Evolutionary conservation across 2,888 invertebrate genomes (phyloP).

Genomic region (Phania funesta): DNA sequence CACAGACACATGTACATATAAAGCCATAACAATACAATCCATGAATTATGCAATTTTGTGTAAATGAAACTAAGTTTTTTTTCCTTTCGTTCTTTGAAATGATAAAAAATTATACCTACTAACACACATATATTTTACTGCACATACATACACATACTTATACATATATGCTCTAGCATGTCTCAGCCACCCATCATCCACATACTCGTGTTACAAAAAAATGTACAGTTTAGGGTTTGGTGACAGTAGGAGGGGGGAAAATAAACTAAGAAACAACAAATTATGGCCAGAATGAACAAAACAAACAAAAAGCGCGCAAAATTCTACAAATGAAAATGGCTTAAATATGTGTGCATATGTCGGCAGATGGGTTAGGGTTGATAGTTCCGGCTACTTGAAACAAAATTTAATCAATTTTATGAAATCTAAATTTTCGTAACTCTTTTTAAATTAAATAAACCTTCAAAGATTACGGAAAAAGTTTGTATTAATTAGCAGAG

Average conservation of each 20-base stretch:
- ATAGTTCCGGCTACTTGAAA: no score
- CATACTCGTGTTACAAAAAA: slow-evolving; percentile 40
- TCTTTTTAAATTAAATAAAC: no score
- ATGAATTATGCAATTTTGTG: slow-evolving; percentile 67
- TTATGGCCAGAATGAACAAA: not conserved
- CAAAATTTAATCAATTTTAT: no score
- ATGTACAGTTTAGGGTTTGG: slow-evolving; percentile 7
- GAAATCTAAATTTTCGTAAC: no score
- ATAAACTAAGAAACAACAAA: slow-evolving; percentile 21
- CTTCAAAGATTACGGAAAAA: no score
- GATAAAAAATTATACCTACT: slow-evolving; percentile 52
- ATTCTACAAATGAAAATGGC: slow-evolving; percentile 22
- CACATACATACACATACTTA: not conserved
- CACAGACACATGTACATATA: slow-evolving; percentile 4
- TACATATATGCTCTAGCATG: slow-evolving; percentile 26
- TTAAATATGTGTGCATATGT: not conserved
- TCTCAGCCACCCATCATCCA: slow-evolving; percentile 43
- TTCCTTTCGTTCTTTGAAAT: slow-evolving; percentile 8
- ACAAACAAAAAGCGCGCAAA: slow-evolving; percentile 30
- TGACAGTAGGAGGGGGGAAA: not conserved
- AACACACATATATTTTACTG: slow-evolving; percentile 42
- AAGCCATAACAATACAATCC: slow-evolving; percentile 41
- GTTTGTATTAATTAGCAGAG: no score
- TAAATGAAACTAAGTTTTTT: slow-evolving; percentile 57
- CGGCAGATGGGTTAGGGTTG: no score